These are phyloP conservation scores for Cryptus viduatorius DNA, from an alignment of 2,888 invertebrate species.

Conservation along the genomic window DNA sequence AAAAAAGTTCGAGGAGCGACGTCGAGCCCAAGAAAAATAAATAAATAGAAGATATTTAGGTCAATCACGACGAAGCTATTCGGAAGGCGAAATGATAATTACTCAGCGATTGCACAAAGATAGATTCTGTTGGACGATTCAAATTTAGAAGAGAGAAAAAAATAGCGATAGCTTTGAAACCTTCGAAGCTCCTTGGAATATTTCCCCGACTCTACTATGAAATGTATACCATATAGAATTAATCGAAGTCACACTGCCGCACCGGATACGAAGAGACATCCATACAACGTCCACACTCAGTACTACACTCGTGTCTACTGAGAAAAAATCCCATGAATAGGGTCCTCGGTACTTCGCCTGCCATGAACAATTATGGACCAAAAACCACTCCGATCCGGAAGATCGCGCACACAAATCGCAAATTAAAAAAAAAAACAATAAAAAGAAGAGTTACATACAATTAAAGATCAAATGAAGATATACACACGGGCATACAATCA, in stretches of 20 bases:
- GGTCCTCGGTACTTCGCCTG: constrained; percentile 17
- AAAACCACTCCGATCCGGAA: constrained; percentile 58
- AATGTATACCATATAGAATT: constrained; percentile 4
- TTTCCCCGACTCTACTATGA: neutral
- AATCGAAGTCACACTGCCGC: constrained; percentile 55
- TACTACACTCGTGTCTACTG: neutral
- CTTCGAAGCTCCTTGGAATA: constrained; percentile 10
- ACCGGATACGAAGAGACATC: constrained; percentile 30
- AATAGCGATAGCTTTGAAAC: constrained; percentile 8
- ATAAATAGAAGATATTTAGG: constrained; percentile 37
- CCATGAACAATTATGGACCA: constrained; percentile 50
- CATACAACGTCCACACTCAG: constrained; percentile 18
- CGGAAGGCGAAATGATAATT: neutral
- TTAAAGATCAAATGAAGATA: neutral
- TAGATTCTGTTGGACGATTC: constrained; percentile 29
- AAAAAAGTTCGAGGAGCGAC: constrained; percentile 30
- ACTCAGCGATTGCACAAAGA: constrained; percentile 50
- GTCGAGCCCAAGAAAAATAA: constrained; percentile 57
- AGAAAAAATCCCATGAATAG: neutral
- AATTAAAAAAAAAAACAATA: neutral
- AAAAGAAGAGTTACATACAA: constrained; percentile 12
- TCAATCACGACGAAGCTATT: constrained; percentile 42
- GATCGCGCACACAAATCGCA: constrained; percentile 54
- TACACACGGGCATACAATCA: constrained; percentile 8
- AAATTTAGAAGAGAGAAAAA: constrained; percentile 17